Evolutionary conservation across 2,888 invertebrate species (phyloP).

Genomic region (Sarcophaga carnaria): DNA sequence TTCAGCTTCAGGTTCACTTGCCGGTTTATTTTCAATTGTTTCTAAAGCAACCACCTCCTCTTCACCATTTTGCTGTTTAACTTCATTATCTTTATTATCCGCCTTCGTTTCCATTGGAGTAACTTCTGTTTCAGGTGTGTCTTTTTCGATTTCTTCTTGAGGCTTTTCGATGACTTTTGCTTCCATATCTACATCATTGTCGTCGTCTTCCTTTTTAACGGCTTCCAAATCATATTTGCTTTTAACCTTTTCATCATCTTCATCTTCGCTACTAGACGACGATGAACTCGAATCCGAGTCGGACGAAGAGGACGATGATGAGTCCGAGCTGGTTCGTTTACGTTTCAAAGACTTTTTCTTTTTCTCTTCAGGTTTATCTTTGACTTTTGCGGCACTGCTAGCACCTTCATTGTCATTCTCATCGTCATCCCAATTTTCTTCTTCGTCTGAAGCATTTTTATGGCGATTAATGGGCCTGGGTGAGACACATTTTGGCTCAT

Average conservation of each 20-base stretch:
- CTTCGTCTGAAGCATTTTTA: conserved; percentile 71
- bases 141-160: conserved; percentile 74
- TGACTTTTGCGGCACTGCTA: conserved; percentile 72
- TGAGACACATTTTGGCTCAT: conserved; percentile 75
- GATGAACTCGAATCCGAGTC: conserved; percentile 77
- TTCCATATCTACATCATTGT: conserved; percentile 79
- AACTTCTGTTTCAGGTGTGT: conserved; percentile 75
- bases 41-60: conserved; percentile 59
- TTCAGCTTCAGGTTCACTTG: conserved; percentile 28
- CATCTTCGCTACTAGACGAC: conserved; percentile 78
- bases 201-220: conserved; percentile 77
- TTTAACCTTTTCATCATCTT: conserved; percentile 80
- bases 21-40: background rate
- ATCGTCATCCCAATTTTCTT: conserved; percentile 80
- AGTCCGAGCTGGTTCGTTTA: conserved; percentile 75
- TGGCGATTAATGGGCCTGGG: conserved; percentile 71
- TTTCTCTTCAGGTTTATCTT: conserved; percentile 67
- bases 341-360: conserved; percentile 72
- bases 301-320: conserved; percentile 75
- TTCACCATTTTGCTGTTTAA: background rate
- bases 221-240: conserved; percentile 77
- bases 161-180: conserved; percentile 15
- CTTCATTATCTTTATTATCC: background rate
- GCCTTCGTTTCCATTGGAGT: background rate
- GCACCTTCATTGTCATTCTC: conserved; percentile 78